Percentiles rank a stretch among this genome's conserved stretches.
Conservation (phyloP, 30 jellyfish, hydroid and myxozoan species). For the Catostylus mosaicus region DNA sequence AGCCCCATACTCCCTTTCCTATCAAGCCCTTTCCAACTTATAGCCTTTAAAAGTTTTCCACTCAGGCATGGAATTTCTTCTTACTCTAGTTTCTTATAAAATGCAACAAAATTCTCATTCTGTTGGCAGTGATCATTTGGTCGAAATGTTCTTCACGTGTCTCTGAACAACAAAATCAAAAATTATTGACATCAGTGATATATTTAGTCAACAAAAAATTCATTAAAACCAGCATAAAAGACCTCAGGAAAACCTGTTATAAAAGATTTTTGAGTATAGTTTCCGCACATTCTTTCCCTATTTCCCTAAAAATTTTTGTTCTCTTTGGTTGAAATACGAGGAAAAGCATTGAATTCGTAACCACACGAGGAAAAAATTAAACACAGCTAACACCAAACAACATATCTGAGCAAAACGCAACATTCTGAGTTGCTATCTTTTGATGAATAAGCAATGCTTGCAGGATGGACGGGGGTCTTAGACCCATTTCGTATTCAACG, state of each 20-base stretch:
- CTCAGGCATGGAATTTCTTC: no score
- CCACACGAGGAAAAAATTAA: conserved; percentile 10
- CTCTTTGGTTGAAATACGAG: conserved; percentile 32
- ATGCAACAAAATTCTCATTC: no score
- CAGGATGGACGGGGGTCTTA: no score
- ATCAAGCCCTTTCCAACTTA: no score
- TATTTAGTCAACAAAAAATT: conserved; percentile 29
- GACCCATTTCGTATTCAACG: no score
- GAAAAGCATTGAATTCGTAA: conserved; percentile 20
- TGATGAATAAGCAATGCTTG: no score
- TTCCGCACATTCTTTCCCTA: conserved; percentile 57
- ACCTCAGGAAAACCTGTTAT: conserved; percentile 51
- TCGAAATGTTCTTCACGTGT: conserved; percentile 21
- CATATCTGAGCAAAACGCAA: background rate
- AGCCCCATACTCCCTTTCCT: no score
- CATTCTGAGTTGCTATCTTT: no score
- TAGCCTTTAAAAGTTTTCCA: no score
- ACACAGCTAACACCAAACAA: background rate
- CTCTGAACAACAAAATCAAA: background rate
- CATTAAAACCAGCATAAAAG: conserved; percentile 25
- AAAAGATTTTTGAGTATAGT: conserved; percentile 45
- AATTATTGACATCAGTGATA: conserved; percentile 5
- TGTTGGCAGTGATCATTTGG: no score
- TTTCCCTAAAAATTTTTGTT: conserved; percentile 45
- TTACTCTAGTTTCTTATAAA: no score